Evolutionary conservation across 2,888 invertebrate species (phyloP).

Genomic region (Amphimallon solstitiale): DNA sequence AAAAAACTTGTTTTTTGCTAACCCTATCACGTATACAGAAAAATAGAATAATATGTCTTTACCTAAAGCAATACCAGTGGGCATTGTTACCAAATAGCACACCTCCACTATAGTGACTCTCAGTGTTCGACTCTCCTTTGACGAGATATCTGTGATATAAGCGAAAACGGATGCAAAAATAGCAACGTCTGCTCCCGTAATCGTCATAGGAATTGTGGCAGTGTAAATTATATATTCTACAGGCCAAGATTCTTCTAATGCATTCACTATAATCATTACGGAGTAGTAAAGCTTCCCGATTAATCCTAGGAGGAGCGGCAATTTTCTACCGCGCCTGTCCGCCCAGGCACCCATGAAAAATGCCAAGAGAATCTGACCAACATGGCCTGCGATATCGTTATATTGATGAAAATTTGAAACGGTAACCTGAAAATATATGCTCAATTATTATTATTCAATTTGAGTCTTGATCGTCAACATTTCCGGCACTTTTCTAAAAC

Average conservation of each 20-base stretch:
- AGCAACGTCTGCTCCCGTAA: constrained; percentile 82
- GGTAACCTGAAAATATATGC: constrained; percentile 69
- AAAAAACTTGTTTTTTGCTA: background rate
- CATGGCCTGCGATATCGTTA: constrained; percentile 79
- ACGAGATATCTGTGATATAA: constrained; percentile 83
- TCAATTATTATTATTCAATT: no score
- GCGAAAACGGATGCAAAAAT: constrained; percentile 83
- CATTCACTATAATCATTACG: constrained; percentile 77
- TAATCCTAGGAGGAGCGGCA: constrained; percentile 77
- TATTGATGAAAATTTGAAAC: constrained; percentile 81
- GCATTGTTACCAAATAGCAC: constrained; percentile 84
- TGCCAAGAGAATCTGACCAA: constrained; percentile 79
- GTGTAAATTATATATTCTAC: constrained; percentile 79
- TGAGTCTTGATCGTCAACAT: no score
- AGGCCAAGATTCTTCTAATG: constrained; percentile 71
- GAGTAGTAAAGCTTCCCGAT: constrained; percentile 81
- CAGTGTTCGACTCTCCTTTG: constrained; percentile 75
- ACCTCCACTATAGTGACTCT: constrained; percentile 85
- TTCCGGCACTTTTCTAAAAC: no score
- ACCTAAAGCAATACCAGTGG: constrained; percentile 82
- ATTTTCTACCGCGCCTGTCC: constrained; percentile 80
- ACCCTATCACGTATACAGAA: background rate
- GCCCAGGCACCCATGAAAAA: constrained; percentile 86
- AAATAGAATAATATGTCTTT: constrained; percentile 59
- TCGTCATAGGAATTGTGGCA: constrained; percentile 79